phyloP scores from a whole-genome alignment of 1,140 invertebrate genomes.

The Carcinoscorpius rotundicauda region DNA sequence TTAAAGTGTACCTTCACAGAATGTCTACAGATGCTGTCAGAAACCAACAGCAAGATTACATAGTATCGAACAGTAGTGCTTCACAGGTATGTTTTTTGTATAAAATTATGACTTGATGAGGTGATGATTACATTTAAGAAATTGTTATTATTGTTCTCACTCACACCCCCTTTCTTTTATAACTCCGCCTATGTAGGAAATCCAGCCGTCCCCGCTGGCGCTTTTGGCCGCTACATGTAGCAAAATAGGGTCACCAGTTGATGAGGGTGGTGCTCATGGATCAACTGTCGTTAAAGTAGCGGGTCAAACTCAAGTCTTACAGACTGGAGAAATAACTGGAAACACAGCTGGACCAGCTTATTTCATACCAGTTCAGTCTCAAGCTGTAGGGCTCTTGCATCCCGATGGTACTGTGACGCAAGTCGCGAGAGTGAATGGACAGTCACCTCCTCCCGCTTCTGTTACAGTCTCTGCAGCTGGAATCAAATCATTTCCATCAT shows the following conservation, averaged over 20 bases:
- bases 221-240: conserved; percentile 61
- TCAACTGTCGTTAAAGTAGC: conserved; percentile 17
- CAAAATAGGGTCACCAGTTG: conserved; percentile 44
- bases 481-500: too few relatives aligned
- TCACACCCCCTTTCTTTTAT: conserved; percentile 19
- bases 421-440: conserved; percentile 3
- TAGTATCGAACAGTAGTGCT: conserved; percentile 20
- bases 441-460: conserved; percentile 11
- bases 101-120: background rate
- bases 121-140: background rate
- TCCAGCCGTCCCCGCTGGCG: conserved; percentile 51
- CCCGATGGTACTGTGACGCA: conserved; percentile 24
- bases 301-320: conserved; percentile 16
- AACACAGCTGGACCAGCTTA: conserved; percentile 8
- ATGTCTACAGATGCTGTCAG: conserved; percentile 20
- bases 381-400: conserved; percentile 23
- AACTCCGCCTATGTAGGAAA: conserved; percentile 20
- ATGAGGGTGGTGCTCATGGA: conserved; percentile 23
- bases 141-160: conserved; percentile 12
- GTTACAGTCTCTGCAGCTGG: conserved; percentile 12
- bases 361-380: conserved; percentile 22
- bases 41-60: conserved; percentile 21
- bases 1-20: conserved; percentile 11
- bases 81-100: conserved; percentile 21
- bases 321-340: conserved; percentile 28